A percentile compares a stretch with the other conserved stretches of the same genome.
Conservation (phyloP, 2,888 invertebrate genomes). For the Cataglyphis cursor region DNA sequence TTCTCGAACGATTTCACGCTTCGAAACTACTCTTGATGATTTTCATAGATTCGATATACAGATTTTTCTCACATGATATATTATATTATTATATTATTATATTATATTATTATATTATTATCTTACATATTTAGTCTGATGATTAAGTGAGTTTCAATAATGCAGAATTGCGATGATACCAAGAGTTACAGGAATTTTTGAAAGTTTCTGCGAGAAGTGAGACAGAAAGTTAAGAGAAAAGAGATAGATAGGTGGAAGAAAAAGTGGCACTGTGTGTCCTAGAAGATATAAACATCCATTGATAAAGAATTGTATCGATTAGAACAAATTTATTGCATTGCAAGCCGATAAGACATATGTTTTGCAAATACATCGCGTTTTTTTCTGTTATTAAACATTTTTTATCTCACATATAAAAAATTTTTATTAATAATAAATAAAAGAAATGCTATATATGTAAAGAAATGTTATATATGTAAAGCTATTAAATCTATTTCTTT, state of each 20-base stretch:
- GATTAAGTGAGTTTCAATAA: not conserved
- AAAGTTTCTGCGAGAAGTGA: conserved; percentile 10
- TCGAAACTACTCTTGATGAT: conserved; percentile 27
- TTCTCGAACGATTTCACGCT: conserved; percentile 50
- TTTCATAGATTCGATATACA: not conserved
- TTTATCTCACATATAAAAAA: not conserved
- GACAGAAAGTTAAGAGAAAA: conserved; percentile 2
- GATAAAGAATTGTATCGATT: not conserved
- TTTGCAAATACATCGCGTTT: not conserved
- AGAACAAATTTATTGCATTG: not conserved
- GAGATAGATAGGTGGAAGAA: not conserved
- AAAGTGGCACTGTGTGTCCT: conserved; percentile 7
- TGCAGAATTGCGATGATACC: not conserved
- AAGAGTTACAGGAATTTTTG: not conserved
- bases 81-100: no score
- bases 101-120: not conserved
- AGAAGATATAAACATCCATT: not conserved
- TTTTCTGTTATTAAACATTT: not conserved
- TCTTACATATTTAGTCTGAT: not conserved
- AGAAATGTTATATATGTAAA: not conserved
- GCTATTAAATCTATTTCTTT: not conserved
- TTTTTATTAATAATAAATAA: not conserved
- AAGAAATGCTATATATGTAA: not conserved
- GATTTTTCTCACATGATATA: not conserved
- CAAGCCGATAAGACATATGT: not conserved